phyloP scores from a whole-genome alignment of 2,113 vertebrate genomes.

The Geococcyx californianus region DNA sequence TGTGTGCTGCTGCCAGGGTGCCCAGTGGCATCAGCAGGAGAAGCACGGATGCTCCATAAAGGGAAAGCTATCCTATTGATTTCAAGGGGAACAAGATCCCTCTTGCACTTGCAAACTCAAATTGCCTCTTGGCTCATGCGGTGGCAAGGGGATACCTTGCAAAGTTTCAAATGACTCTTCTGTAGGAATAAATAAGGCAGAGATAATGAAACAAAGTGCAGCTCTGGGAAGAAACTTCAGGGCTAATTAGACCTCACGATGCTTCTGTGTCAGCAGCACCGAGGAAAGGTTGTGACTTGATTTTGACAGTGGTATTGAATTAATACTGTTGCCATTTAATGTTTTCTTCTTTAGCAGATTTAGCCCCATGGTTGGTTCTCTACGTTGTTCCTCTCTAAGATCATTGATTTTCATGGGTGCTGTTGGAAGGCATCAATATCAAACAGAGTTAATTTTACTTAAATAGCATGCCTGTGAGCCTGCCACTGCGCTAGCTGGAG shows the following conservation, averaged over 20 bases:
- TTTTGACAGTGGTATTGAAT: slow-evolving; percentile 11
- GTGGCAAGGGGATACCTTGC: neutral
- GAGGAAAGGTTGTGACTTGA: neutral
- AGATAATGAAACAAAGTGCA: slow-evolving; percentile 29
- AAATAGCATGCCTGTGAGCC: neutral
- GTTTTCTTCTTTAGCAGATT: neutral
- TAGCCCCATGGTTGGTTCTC: neutral
- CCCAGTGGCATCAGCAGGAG: neutral
- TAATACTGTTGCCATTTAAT: neutral
- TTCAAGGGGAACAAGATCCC: neutral
- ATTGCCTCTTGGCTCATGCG: neutral
- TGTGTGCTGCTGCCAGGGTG: neutral
- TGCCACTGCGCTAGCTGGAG: neutral
- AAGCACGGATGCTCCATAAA: neutral
- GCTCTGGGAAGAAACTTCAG: slow-evolving; percentile 2
- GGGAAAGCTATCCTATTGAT: neutral
- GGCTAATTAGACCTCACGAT: neutral
- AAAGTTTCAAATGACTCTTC: neutral
- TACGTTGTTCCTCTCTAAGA: neutral
- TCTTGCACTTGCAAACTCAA: neutral
- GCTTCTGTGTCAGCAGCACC: neutral
- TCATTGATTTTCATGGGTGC: slow-evolving; percentile 10
- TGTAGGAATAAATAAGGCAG: neutral
- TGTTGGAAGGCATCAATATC: neutral
- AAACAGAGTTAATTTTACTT: slow-evolving; percentile 11